Conservation (phyloP, 2,113 vertebrate genomes). For the Varanus komodoensis region DNA sequence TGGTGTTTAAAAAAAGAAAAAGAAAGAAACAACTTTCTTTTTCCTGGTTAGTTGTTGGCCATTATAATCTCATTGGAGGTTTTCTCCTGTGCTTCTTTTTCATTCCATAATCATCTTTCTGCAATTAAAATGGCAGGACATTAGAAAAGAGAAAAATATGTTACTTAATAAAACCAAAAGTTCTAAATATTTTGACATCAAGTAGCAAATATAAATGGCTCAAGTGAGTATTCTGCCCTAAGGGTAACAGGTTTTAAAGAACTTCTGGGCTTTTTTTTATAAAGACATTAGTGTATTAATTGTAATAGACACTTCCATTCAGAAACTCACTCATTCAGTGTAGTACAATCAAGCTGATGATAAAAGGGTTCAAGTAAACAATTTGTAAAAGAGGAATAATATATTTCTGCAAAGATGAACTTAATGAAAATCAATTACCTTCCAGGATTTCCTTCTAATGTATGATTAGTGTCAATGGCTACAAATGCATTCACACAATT, state of each 20-base stretch:
- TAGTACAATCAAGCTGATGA: constrained; percentile 43
- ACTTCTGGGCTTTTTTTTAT: constrained; percentile 41
- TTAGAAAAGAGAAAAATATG: constrained; percentile 61
- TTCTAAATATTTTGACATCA: constrained; percentile 78
- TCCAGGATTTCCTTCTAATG: neutral
- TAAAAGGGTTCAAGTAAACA: constrained; percentile 26
- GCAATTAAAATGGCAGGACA: constrained; percentile 71
- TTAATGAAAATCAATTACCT: neutral
- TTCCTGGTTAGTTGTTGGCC: constrained; percentile 77
- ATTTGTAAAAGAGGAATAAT: constrained; percentile 32
- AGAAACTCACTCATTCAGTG: constrained; percentile 12
- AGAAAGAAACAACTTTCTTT: constrained; percentile 66
- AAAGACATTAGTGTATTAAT: constrained; percentile 49
- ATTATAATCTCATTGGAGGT: constrained; percentile 72
- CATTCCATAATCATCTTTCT: constrained; percentile 71
- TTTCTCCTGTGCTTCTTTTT: constrained; percentile 64
- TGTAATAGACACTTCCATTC: constrained; percentile 39
- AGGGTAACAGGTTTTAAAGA: constrained; percentile 42
- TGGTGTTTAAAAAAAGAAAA: constrained; percentile 81
- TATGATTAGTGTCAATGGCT: neutral
- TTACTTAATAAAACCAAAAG: constrained; percentile 66
- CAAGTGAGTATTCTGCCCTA: constrained; percentile 46
- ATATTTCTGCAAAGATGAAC: neutral
- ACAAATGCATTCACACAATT: neutral
- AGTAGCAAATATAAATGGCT: constrained; percentile 70